These are phyloP conservation scores for Sebastes itinus DNA, from an alignment of 2,797 vertebrate genomes.

Conservation along the genomic window DNA sequence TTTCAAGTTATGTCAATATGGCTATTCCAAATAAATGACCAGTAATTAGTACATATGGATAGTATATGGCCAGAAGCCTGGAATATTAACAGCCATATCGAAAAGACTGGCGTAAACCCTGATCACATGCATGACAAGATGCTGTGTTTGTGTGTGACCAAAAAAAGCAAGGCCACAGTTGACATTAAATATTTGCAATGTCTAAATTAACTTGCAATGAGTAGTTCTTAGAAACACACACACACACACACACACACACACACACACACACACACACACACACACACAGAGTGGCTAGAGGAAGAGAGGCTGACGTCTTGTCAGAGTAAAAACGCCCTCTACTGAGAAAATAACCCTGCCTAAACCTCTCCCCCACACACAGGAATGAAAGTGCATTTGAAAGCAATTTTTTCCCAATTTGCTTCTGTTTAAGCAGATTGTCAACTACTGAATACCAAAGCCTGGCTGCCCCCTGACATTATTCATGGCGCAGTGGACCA, in stretches of 20 bases:
- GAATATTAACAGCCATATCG: no score
- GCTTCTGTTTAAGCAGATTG: constrained; percentile 78
- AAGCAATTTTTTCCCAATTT: constrained; percentile 79
- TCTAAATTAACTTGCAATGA: neutral
- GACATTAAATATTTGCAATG: neutral
- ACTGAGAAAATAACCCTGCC: constrained; percentile 70
- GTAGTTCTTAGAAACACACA: neutral
- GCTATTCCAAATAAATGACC: no score
- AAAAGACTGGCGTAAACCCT: no score
- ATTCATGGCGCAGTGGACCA: constrained; percentile 62
- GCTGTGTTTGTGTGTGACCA: neutral
- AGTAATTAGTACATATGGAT: no score
- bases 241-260: neutral
- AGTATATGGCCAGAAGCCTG: fast-evolving
- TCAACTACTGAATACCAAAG: constrained; percentile 75
- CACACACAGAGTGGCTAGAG: neutral
- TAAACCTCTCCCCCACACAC: constrained; percentile 49
- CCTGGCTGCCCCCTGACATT: constrained; percentile 65
- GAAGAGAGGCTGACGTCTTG: constrained; percentile 52
- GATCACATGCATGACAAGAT: neutral
- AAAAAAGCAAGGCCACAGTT: neutral
- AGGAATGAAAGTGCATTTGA: constrained; percentile 71
- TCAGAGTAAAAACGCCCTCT: constrained; percentile 54
- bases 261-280: neutral
- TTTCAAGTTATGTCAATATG: no score